phyloP scores from a whole-genome alignment of 2,113 vertebrate genomes.

The Ascaphus truei region DNA sequence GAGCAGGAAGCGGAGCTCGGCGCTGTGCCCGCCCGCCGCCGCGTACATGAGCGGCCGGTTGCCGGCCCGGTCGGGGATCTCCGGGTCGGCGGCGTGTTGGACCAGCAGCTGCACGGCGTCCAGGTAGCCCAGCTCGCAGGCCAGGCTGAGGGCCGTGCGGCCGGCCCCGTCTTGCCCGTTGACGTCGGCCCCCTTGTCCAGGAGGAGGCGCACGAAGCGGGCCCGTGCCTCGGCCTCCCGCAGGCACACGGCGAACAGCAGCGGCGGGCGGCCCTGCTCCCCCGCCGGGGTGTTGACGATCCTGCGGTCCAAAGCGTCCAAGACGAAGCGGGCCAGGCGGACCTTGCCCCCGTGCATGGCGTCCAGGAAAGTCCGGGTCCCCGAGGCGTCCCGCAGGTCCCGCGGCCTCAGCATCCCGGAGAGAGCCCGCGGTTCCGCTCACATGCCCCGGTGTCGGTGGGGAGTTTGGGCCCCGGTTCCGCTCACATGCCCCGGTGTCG shows the following conservation, averaged over 20 bases:
- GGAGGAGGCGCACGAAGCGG: slow-evolving; percentile 75
- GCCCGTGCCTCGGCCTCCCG: slow-evolving; percentile 65
- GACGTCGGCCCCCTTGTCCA: slow-evolving; percentile 80
- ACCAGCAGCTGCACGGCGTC: slow-evolving; percentile 81
- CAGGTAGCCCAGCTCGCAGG: slow-evolving; percentile 79
- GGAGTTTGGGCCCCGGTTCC: too few species aligned
- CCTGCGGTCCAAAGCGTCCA: slow-evolving; percentile 82
- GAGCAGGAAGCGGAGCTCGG: slow-evolving; percentile 79
- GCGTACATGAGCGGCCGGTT: slow-evolving; percentile 85
- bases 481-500: background rate
- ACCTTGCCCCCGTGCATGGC: slow-evolving; percentile 84
- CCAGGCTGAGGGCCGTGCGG: slow-evolving; percentile 76
- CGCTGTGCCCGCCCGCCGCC: slow-evolving; percentile 76
- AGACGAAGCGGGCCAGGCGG: slow-evolving; percentile 82
- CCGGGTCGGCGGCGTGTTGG: slow-evolving; percentile 81
- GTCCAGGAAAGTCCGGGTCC: slow-evolving; percentile 82
- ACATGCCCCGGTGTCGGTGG: too few species aligned
- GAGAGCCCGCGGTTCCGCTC: background rate
- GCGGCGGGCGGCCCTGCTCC: slow-evolving; percentile 77
- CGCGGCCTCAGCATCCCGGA: slow-evolving; percentile 76
- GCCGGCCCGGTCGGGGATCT: slow-evolving; percentile 72
- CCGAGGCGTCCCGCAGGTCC: slow-evolving; percentile 80
- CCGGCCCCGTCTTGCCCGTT: slow-evolving; percentile 77
- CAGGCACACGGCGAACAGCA: slow-evolving; percentile 77
- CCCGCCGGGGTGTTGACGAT: slow-evolving; percentile 82